Conservation (phyloP, 2,113 vertebrate species). For the Microcebus tavaratra region DNA sequence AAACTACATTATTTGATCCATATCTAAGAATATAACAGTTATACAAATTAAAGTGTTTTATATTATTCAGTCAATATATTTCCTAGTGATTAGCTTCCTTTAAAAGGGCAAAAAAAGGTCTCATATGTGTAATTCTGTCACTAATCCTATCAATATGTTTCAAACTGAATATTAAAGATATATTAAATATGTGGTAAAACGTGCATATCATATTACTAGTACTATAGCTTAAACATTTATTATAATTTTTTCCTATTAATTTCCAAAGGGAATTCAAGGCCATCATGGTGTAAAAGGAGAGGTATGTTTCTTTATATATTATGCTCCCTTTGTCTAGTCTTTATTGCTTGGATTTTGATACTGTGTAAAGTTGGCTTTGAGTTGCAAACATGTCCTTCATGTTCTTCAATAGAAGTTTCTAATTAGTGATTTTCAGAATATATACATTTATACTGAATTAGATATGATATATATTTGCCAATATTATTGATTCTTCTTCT, state of each 20-base stretch:
- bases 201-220: neutral
- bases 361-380: neutral
- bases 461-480: neutral
- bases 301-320: conserved; percentile 83
- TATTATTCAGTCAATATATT: neutral
- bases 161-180: neutral
- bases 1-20: neutral
- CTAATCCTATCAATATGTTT: neutral
- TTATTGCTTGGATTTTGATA: neutral
- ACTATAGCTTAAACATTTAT: neutral
- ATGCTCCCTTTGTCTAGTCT: neutral
- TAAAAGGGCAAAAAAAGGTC: neutral
- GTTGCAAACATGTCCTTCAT: neutral
- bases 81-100: neutral
- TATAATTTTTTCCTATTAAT: conserved; percentile 51
- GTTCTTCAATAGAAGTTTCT: neutral
- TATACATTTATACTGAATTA: neutral
- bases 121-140: neutral
- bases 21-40: neutral
- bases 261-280: conserved; percentile 90
- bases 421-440: neutral
- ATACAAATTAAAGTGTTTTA: neutral
- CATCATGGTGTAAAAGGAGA: conserved; percentile 90
- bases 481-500: neutral
- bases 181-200: neutral